Evolutionary conservation across 1,140 invertebrate genomes (phyloP), one percentile per base, ranked within the genome.

Genomic region (Daktulosphaira vitifoliae): DNA sequence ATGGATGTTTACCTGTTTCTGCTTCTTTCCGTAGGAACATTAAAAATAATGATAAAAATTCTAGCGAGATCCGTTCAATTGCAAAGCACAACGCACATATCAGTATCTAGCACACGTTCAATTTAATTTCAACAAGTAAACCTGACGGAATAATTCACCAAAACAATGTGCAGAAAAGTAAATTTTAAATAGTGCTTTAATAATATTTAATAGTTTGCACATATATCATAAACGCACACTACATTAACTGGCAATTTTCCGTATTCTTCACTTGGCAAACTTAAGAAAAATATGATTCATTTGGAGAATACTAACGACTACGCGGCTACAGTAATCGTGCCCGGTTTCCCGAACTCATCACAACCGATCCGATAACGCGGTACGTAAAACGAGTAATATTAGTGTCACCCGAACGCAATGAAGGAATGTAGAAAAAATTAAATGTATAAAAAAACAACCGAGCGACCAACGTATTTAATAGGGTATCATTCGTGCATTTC

Each of bases 11-110:
- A 62, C 56, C 56, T 62, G 56, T 48, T 48, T 62, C 56, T 15
- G 56, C 16, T 39, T 62, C 42, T 18, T 62, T 62, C 5, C 62
- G 62, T 38, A 51, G 62, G 33, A 65, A 65, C 46, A 65, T 50
- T 51, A 13, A 50, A 50, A 25, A 38, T 38, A 42, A 23, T 7
- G 3, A 22, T n/a, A 7, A 18, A 6, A 18, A 29, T 16, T 16
- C 15, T 3, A 3, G 6, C 33, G 33, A 7, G 20, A 37, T 11
- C 29, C 29, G 15, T 13, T 59, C 39, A 59, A n/a, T n/a, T 42
- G 23, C 8, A 38, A 9, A 46, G 11, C 38, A 23, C 54, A 38
- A 26, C 16, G 39, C 39, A 46, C 54, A 56, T 44, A 18, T 56
- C 11, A 6, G 22, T 44, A 16, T 15, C 54, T 13, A 22, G 39